Conservation (phyloP, 1,140 invertebrate genomes). For the Telenomus remus region DNA sequence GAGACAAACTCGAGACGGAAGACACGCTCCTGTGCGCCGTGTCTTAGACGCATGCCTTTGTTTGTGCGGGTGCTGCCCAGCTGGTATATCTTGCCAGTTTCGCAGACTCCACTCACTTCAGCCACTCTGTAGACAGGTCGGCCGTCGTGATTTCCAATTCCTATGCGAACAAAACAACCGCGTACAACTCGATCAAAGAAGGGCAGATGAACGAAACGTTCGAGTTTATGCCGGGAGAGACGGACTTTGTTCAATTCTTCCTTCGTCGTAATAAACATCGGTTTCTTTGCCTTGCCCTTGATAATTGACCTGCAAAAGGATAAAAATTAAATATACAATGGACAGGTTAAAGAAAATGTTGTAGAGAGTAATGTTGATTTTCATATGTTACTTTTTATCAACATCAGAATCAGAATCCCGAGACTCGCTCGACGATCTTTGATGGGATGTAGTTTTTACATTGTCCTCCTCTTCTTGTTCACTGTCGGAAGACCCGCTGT, state of each 20-base stretch:
- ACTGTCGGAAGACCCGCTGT: constrained; percentile 84
- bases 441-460: constrained; percentile 70
- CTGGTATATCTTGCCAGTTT: constrained; percentile 96
- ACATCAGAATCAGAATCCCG: constrained; percentile 77
- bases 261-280: constrained; percentile 81
- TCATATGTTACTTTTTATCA: constrained; percentile 77
- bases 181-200: constrained; percentile 93
- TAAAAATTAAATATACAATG: not conserved
- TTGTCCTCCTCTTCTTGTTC: constrained; percentile 80
- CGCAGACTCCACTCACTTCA: constrained; percentile 95
- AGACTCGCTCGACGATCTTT: constrained; percentile 75
- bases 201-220: constrained; percentile 96
- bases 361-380: no score
- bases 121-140: constrained; percentile 94
- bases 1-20: constrained; percentile 98
- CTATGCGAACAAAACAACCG: constrained; percentile 97
- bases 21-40: constrained; percentile 92
- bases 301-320: constrained; percentile 70
- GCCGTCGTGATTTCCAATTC: constrained; percentile 94
- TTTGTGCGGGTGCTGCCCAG: constrained; percentile 94
- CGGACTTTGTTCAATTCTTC: constrained; percentile 92
- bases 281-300: constrained; percentile 76
- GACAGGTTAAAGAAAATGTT: no score
- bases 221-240: constrained; percentile 93
- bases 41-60: constrained; percentile 86